These are phyloP conservation scores for Poecile montanus DNA, from an alignment of 2,797 vertebrate genomes.

Conservation along the genomic window DNA sequence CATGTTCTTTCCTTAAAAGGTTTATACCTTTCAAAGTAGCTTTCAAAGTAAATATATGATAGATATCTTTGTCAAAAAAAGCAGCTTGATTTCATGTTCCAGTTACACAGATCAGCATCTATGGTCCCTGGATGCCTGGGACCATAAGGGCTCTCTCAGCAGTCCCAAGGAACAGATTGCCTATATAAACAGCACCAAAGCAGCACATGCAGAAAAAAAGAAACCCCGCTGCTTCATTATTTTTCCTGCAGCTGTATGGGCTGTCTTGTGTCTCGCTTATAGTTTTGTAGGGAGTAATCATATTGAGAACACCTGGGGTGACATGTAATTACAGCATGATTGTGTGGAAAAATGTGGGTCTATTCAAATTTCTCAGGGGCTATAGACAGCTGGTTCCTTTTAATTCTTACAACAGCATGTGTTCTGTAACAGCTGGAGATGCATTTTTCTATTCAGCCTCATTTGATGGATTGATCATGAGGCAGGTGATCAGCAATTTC, in stretches of 20 bases:
- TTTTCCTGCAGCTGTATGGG: slow-evolving; percentile 51
- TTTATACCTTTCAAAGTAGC: not conserved
- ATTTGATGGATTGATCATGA: slow-evolving; percentile 66
- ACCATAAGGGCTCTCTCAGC: slow-evolving; percentile 52
- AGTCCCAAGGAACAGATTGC: slow-evolving; percentile 62
- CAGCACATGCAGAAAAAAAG: not conserved
- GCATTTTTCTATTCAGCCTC: slow-evolving; percentile 29
- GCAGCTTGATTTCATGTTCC: slow-evolving; percentile 7
- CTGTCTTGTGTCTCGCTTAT: slow-evolving; percentile 6
- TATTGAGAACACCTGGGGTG: slow-evolving; percentile 70
- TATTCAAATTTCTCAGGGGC: slow-evolving; percentile 69
- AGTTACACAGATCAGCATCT: slow-evolving; percentile 47
- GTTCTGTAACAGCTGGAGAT: slow-evolving; percentile 63
- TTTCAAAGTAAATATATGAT: slow-evolving; percentile 26
- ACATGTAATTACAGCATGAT: slow-evolving; percentile 73
- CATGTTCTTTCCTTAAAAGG: not conserved
- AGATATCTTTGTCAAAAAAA: slow-evolving; percentile 48
- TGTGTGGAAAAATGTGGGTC: slow-evolving; percentile 67
- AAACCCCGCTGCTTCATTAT: slow-evolving; percentile 62
- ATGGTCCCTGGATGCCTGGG: not conserved
- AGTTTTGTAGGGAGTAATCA: slow-evolving; percentile 66
- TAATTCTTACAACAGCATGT: slow-evolving; percentile 67
- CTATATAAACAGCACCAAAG: slow-evolving; percentile 51
- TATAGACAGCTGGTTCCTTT: slow-evolving; percentile 67
- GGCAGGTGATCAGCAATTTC: slow-evolving; percentile 65